Conservation (phyloP, 2,888 invertebrate species). For the Sarcophaga rosellei region DNA sequence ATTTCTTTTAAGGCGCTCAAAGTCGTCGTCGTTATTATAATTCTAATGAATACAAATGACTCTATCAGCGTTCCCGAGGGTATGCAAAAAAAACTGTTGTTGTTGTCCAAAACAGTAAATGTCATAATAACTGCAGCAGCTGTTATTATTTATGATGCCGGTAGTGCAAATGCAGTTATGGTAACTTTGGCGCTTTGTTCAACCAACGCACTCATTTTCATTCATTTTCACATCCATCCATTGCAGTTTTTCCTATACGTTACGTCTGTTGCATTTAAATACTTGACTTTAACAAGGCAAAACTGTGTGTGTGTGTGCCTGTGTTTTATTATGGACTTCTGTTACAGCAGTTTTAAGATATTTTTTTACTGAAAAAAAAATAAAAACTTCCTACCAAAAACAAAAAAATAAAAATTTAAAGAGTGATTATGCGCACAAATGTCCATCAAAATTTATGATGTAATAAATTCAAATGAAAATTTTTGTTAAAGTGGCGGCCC, state of each 20-base stretch:
- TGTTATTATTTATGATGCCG: neutral
- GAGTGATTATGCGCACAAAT: neutral
- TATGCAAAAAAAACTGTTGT: neutral
- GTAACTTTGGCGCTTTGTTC: constrained; percentile 35
- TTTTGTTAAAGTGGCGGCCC: neutral
- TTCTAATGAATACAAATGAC: too few relatives aligned
- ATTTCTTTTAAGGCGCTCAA: too few relatives aligned
- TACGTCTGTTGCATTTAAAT: neutral
- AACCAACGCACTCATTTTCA: constrained; percentile 49
- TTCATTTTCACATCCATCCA: neutral
- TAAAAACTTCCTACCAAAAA: neutral
- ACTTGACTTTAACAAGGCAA: neutral
- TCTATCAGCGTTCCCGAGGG: too few relatives aligned
- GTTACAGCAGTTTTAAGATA: constrained; percentile 1
- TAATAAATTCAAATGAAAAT: neutral
- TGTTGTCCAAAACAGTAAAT: too few relatives aligned
- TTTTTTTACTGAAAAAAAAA: too few relatives aligned
- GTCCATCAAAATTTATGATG: neutral
- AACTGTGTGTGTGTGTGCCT: too few relatives aligned
- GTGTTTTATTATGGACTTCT: neutral
- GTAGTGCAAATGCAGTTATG: neutral
- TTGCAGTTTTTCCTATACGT: too few relatives aligned
- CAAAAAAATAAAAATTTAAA: neutral
- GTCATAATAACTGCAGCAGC: neutral
- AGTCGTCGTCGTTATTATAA: too few relatives aligned